These are phyloP conservation scores for Drosophila auraria DNA, from an alignment of 1,140 invertebrate species.

Conservation along the genomic window DNA sequence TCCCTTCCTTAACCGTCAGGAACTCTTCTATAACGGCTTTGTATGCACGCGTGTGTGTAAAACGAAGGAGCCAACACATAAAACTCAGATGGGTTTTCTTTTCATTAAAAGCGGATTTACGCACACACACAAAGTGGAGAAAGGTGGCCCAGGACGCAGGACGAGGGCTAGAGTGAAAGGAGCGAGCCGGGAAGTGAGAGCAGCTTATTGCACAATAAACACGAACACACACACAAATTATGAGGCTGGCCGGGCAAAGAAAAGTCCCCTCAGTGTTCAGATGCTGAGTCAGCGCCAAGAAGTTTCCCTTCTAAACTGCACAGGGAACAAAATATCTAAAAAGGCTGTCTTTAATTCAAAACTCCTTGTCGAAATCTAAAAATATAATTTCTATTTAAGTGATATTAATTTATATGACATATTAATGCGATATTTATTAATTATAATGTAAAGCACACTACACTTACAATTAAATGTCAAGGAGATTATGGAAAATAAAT, in stretches of 20 bases:
- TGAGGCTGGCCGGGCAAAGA: conserved; percentile 42
- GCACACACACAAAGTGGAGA: conserved; percentile 58
- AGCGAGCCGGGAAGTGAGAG: conserved; percentile 36
- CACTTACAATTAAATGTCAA: no score
- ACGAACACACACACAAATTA: conserved; percentile 63
- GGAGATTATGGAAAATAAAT: no score
- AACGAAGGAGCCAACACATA: conserved; percentile 48
- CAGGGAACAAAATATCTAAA: neutral
- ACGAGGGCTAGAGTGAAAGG: conserved; percentile 1
- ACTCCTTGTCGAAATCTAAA: no score
- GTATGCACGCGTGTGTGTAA: conserved; percentile 31
- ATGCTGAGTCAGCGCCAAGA: conserved; percentile 45
- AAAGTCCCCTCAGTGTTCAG: conserved; percentile 37
- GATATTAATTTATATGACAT: no score
- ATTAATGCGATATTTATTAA: no score
- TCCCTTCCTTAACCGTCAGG: conserved; percentile 31
- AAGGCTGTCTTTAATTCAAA: no score
- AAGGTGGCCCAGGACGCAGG: conserved; percentile 27
- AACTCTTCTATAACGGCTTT: conserved; percentile 50
- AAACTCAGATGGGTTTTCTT: conserved; percentile 79
- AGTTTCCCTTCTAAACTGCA: conserved; percentile 21
- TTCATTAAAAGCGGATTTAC: conserved; percentile 84
- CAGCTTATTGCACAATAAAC: conserved; percentile 82
- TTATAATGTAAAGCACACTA: no score
- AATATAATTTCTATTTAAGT: no score